Conservation (phyloP, 2,113 vertebrate species). For the Actinemys pallida region DNA sequence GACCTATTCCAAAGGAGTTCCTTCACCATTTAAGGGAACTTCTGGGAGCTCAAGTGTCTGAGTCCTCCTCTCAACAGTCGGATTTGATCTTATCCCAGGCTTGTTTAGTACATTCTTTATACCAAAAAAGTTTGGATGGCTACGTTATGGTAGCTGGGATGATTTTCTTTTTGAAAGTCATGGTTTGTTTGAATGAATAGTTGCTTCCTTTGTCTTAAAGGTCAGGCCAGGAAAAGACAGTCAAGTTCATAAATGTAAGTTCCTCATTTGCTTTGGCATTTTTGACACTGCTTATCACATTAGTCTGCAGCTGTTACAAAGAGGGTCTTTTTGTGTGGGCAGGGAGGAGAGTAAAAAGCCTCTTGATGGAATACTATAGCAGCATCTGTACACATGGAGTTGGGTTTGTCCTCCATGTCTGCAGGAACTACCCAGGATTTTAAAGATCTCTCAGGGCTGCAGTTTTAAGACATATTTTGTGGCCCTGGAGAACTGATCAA, state of each 20-base stretch:
- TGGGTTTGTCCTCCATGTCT: rapidly evolving
- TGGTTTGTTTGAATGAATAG: constrained; percentile 6
- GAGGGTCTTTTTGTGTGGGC: background rate
- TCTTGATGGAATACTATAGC: background rate
- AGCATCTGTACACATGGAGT: rapidly evolving
- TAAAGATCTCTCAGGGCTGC: background rate
- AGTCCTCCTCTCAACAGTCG: background rate
- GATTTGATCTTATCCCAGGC: rapidly evolving
- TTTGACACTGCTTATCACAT: background rate
- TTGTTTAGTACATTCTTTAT: rapidly evolving
- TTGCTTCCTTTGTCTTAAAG: background rate
- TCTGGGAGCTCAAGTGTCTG: background rate
- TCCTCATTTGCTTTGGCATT: constrained; percentile 41
- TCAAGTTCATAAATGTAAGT: background rate
- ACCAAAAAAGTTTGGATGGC: background rate
- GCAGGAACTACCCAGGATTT: background rate
- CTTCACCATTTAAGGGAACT: background rate
- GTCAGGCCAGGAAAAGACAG: constrained; percentile 22
- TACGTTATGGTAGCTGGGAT: rapidly evolving
- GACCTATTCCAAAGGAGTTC: background rate
- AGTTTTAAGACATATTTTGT: too few species aligned
- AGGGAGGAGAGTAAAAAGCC: background rate
- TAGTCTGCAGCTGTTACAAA: rapidly evolving
- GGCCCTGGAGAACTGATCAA: rapidly evolving
- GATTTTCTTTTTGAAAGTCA: background rate